These are phyloP conservation scores for Marcusenius ussheri DNA, from an alignment of 2,113 vertebrate genomes.

Conservation along the genomic window DNA sequence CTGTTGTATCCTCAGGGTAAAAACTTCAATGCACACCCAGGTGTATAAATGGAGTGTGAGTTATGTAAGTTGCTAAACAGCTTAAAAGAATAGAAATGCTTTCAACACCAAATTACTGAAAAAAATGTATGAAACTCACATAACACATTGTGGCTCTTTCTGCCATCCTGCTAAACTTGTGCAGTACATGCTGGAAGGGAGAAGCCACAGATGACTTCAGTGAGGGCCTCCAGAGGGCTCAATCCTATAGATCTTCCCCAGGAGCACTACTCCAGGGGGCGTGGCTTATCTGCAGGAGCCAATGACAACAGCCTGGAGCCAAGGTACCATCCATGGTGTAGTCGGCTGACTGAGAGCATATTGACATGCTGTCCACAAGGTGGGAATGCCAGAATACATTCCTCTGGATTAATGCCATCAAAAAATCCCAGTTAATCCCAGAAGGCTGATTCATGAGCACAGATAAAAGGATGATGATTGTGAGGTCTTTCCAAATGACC, in stretches of 20 bases:
- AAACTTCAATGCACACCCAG: not conserved
- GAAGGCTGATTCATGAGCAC: not conserved
- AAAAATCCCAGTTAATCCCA: constrained; percentile 6
- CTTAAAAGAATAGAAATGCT: not conserved
- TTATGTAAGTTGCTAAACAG: not conserved
- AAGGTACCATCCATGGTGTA: not conserved
- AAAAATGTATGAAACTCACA: not conserved
- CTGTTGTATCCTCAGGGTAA: not conserved
- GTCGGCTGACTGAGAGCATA: not conserved
- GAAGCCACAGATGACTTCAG: not conserved
- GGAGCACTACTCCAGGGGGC: not conserved
- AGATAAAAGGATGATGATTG: not conserved
- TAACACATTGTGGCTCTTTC: not conserved
- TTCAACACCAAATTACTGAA: not conserved
- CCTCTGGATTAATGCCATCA: not conserved
- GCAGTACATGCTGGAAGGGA: not conserved
- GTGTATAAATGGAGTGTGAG: not conserved
- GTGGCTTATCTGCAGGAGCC: not conserved
- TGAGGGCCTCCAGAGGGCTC: not conserved
- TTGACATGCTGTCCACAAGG: not conserved
- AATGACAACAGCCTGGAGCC: not conserved
- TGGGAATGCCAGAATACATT: not conserved
- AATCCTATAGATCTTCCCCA: not conserved
- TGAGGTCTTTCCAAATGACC: not conserved
- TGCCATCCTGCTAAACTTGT: not conserved